phyloP scores from a whole-genome alignment of 2,113 vertebrate species.

The Dasypus novemcinctus region DNA sequence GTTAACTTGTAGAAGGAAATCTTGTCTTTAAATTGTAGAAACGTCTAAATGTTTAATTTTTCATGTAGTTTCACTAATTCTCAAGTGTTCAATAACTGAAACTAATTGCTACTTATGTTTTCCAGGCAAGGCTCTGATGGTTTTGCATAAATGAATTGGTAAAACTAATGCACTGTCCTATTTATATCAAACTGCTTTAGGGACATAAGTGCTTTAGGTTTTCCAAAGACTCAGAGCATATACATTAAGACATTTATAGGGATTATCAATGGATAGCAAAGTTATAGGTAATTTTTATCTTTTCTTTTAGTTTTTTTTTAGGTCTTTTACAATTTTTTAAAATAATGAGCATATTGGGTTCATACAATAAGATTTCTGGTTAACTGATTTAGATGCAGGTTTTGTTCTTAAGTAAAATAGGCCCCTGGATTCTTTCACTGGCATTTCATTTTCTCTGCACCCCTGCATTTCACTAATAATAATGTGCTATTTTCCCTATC shows the following conservation, averaged over 20 bases:
- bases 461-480: background rate
- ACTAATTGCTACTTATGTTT: background rate
- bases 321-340: background rate
- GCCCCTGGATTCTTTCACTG: background rate
- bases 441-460: background rate
- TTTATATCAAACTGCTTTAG: background rate
- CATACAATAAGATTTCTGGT: background rate
- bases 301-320: background rate
- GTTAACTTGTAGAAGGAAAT: background rate
- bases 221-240: background rate
- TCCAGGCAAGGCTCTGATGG: background rate
- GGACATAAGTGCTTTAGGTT: background rate
- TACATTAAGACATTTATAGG: background rate
- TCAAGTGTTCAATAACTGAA: background rate
- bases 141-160: background rate
- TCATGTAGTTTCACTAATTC: background rate
- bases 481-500: background rate
- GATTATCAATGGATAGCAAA: background rate
- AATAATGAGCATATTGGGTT: background rate
- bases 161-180: background rate
- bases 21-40: background rate
- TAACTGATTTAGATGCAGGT: background rate
- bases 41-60: background rate
- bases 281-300: background rate
- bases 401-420: background rate